Evolutionary conservation across 1,140 invertebrate genomes (phyloP), one percentile per base, ranked within the genome.

Genomic region (Ruditapes philippinarum): DNA sequence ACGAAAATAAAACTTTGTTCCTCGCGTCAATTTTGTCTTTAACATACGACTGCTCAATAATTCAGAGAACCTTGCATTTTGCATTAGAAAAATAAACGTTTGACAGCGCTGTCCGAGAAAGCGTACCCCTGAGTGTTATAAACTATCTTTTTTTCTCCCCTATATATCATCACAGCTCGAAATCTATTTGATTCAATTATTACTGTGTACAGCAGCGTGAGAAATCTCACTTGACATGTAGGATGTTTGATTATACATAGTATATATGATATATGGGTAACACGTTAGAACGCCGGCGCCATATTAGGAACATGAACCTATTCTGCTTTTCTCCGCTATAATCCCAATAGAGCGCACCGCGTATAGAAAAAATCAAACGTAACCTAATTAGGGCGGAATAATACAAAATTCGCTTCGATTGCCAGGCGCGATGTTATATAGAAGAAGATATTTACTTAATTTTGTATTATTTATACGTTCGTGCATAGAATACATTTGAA

Each of bases 331-430:
- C 45, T 78, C 74, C 74, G 49, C 4, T 9, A 7, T 78, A 78
- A 36, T 78, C 74, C 74, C 74, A 36, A 31, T 36, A 54, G 74
- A 78, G 28, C 28, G 19, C 17, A 28, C 74, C 14, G 33, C 4
- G 14, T 57, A 78, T 78, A 49, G 42, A 54, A 49, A 78, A n/a
- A 54, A 78, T 78, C 54, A 51, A 78, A 9, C 12, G 33, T 78
- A 78, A 78, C 74, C 74, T 57, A 51, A 78, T 78, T 78, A 78
- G 49, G 49, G 45, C 74, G 49, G 74, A 78, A 51, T 78, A 78
- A 78, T 78, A 51, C 31, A 33, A 78, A 78, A 78, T 78, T 51
- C 33, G 74, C 54, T 49, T 49, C 74, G 31, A 51, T 51, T 51
- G 74, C 36, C 42, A 31, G 19, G 45, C 25, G 11, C 36, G 28